Conservation (phyloP, 2,797 vertebrate species). For the Poeciliopsis presidionis region DNA sequence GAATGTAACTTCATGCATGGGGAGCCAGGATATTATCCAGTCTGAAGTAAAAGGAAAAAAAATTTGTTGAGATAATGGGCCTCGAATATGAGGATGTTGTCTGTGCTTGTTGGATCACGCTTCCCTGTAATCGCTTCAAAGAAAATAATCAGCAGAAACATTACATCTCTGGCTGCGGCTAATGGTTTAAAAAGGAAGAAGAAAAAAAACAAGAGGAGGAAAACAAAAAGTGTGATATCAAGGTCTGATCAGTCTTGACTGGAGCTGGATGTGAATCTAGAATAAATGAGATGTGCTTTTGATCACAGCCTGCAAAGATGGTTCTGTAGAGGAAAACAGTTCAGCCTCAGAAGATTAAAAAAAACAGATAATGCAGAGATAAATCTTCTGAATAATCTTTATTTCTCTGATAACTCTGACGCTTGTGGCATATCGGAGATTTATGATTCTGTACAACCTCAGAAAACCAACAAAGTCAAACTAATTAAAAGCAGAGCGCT, state of each 20-base stretch:
- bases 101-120: constrained; percentile 18
- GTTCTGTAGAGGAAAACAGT: neutral
- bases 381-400: constrained; percentile 32
- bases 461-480: constrained; percentile 14
- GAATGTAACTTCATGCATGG: constrained; percentile 14
- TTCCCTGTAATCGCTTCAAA: constrained; percentile 34
- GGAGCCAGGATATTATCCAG: constrained; percentile 33
- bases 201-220: neutral
- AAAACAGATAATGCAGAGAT: neutral
- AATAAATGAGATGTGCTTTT: constrained; percentile 29
- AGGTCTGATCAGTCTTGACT: constrained; percentile 40
- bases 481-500: constrained; percentile 25
- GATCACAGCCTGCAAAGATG: constrained; percentile 19
- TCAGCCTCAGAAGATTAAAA: constrained; percentile 14
- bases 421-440: constrained; percentile 13
- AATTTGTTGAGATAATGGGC: constrained; percentile 24
- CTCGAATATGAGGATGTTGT: constrained; percentile 17
- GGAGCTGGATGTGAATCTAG: constrained; percentile 9
- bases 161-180: constrained; percentile 17
- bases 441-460: constrained; percentile 37
- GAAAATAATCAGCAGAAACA: constrained; percentile 28
- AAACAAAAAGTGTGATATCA: constrained; percentile 39
- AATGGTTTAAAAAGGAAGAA: neutral
- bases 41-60: constrained; percentile 10
- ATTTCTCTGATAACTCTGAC: constrained; percentile 53